Evolutionary conservation across 2,113 vertebrate genomes (phyloP), one percentile per base, ranked within the genome.

Genomic region (Apeltes quadracus): DNA sequence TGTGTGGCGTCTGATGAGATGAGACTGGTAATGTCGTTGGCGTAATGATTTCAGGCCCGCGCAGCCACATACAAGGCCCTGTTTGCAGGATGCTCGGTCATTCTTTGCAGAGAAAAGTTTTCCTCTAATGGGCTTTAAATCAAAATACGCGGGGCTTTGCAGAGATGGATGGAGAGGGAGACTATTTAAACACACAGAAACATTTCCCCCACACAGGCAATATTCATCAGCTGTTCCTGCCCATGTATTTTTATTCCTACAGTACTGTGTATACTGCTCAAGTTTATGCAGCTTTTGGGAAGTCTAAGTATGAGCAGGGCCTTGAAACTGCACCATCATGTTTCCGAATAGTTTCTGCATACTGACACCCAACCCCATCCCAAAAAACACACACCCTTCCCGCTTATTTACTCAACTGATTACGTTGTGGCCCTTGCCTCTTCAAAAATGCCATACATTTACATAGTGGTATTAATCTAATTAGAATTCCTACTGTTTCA

Each of bases 391-490:
- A 80, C 54, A 59, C 84, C 77, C 83, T 75, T 67, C 81, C 84
- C 8, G 18, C 77, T 80, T 90, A 87, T 94, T 92, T 92, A 90
- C 82, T 87, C 81, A 86, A 69, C 84, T 90, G 88, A 92, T 92
- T 91, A 87, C 61, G 59, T 87, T 23, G 67, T 79, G 83, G 72
- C 79, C 85, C 90, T 80, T 82, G 75, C 78, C 89, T 91, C 88
- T 80, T 87, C 63, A 87, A 90, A 92, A 93, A 92, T 88, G 82
- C 85, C 87, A 90, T 92, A 90, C 51, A 94, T 94, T 93, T 93
- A 82, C 94, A 94, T 94, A 91, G 83, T 86, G 87, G 86, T 91
- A 90, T 92, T 93, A 90, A 93, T 92, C 87, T 92, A 93, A 95
- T 94, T 94, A 92, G 85, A 90, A 89, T 88, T 90, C 88, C 89